Percentiles rank a stretch among this genome's conserved stretches.
Conservation (phyloP, 2,113 vertebrate species). For the Hippocampus barbouri region DNA sequence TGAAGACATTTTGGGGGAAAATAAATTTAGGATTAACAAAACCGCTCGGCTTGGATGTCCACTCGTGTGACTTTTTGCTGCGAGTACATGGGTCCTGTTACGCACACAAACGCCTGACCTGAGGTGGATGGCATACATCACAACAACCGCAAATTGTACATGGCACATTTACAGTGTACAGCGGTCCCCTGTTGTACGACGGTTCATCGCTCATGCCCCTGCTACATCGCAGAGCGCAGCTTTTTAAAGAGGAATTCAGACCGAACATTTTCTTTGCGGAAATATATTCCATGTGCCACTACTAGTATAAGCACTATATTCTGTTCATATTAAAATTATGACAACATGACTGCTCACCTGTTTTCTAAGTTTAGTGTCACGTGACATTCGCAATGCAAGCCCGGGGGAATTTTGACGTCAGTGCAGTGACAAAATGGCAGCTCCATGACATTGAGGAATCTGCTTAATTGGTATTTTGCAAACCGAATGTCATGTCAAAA, state of each 20-base stretch:
- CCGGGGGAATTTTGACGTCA: no score
- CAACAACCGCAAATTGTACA: constrained; percentile 20
- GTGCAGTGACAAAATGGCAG: no score
- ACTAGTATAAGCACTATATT: no score
- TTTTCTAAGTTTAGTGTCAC: no score
- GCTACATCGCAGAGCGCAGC: not conserved
- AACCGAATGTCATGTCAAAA: no score
- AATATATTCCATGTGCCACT: no score
- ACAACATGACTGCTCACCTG: no score
- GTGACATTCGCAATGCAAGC: no score
- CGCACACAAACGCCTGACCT: constrained; percentile 1
- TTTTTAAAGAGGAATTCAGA: not conserved
- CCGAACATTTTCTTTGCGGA: no score
- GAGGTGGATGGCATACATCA: constrained; percentile 4
- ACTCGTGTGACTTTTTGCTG: not conserved
- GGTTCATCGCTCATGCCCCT: not conserved
- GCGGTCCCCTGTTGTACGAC: not conserved
- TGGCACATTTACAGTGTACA: constrained; percentile 21
- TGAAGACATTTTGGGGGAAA: constrained; percentile 41
- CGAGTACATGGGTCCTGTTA: not conserved
- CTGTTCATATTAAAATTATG: no score
- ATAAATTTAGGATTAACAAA: not conserved
- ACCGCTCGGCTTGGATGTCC: not conserved
- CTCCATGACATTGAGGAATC: no score
- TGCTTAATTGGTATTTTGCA: no score